Evolutionary conservation across 1,140 invertebrate species (phyloP).

Genomic region (Drosophila lacteicornis): DNA sequence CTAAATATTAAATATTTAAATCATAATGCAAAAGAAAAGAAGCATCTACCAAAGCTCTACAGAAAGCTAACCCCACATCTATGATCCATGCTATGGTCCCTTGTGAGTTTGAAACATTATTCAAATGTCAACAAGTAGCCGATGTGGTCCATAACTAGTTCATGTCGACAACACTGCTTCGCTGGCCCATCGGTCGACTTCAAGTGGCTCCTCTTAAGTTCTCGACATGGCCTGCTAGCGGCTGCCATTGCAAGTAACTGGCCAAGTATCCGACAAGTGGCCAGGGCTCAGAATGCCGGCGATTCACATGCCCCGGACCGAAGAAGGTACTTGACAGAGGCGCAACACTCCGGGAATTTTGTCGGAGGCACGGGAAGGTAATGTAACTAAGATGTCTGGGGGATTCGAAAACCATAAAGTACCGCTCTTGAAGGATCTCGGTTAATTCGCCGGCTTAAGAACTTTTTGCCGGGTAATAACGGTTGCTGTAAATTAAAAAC

Average conservation of each 20-base stretch:
- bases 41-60: neutral
- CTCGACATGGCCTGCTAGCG: constrained; percentile 29
- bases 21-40: neutral
- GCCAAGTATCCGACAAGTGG: constrained; percentile 41
- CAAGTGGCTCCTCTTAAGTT: constrained; percentile 22
- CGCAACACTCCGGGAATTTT: constrained; percentile 1
- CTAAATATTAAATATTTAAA: neutral
- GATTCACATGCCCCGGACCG: constrained; percentile 13
- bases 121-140: too few species aligned
- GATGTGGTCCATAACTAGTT: neutral
- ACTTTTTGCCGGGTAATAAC: constrained; percentile 23
- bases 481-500: constrained; percentile 26
- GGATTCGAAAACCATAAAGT: constrained; percentile 25
- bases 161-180: neutral
- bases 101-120: too few species aligned
- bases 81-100: too few species aligned
- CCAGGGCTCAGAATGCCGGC: constrained; percentile 41
- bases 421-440: constrained; percentile 10
- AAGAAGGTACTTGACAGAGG: constrained; percentile 6
- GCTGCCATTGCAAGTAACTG: constrained; percentile 43
- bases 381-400: neutral
- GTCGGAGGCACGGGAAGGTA: neutral
- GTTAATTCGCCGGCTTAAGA: constrained; percentile 22
- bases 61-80: neutral
- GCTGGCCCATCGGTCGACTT: neutral